Base-by-base conservation (phyloP, 2,888 invertebrate species). In the Proisotoma minuta region DNA sequence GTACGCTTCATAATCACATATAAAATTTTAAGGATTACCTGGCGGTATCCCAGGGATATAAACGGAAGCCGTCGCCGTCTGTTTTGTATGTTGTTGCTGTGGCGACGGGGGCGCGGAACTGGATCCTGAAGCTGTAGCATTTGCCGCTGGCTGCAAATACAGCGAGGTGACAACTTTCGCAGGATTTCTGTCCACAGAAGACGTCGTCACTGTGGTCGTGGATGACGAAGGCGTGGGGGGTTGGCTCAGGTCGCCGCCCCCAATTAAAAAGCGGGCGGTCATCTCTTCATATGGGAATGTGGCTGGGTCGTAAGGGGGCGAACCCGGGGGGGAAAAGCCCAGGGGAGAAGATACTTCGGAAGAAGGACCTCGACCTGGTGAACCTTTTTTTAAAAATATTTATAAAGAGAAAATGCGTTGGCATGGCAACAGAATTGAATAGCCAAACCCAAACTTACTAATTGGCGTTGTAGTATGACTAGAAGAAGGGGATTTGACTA, bases 241-340 rank as follows among this genome's bases (percentile, higher is more conserved):
- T n/a, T n/a, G n/a, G n/a, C n/a, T n/a, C n/a, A n/a, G n/a, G n/a
- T n/a, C 43, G 51, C 59, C 50, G 29, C 23, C 15, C 39, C 67
- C 68, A 34, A 73, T 43, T 50, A 71, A 63, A 57, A 73, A 71
- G 27, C 70, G 58, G 2, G 70, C 70, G 52, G 73, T 69, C 65
- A 72, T 69, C 60, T 74, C 69, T 60, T 70, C 67, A 51, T 69
- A 65, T 27, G 73, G 73, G 66, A 72, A 73, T 34, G 8, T 15
- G 54, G 66, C 56, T 58, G 61, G 59, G 26, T 65, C 62, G 43
- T 68, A 65, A 22, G 68, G 64, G 26, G 65, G 63, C 1, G 71
- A 70, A 10, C 73, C 71, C 15, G 65, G 62, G 8, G 71, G 70
- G n/a, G 70, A 69, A 27, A 67, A 68, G 22, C 62, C 59, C 2